These are phyloP conservation scores for Rhinolophus sinicus DNA, from an alignment of 2,113 vertebrate species.

Conservation along the genomic window DNA sequence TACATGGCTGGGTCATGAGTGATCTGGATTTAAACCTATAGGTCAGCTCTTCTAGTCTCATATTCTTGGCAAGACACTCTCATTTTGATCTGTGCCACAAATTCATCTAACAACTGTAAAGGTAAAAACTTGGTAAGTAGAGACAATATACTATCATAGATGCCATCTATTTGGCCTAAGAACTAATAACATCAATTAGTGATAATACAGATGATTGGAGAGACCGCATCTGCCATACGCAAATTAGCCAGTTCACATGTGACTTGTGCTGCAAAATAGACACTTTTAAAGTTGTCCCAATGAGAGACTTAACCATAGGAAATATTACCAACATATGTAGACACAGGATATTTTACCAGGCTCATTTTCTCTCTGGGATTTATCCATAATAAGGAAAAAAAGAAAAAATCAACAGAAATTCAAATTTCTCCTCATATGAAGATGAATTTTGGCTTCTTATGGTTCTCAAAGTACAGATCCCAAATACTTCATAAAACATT, in stretches of 20 bases:
- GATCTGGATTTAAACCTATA: background rate
- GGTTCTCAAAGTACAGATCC: background rate
- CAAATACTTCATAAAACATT: background rate
- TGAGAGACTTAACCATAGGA: background rate
- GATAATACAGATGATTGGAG: background rate
- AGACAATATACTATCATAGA: background rate
- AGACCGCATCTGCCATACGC: background rate
- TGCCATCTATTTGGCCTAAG: background rate
- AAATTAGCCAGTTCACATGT: background rate
- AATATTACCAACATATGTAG: background rate
- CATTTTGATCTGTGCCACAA: constrained; percentile 4
- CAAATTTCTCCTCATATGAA: background rate
- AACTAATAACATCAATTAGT: constrained; percentile 20
- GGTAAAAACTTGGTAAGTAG: background rate
- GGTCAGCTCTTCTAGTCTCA: background rate
- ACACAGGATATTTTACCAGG: background rate
- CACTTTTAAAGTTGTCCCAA: background rate
- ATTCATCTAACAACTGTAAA: background rate
- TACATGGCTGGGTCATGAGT: background rate
- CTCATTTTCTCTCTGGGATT: background rate
- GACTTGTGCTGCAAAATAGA: background rate
- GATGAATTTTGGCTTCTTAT: background rate
- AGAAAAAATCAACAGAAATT: constrained; percentile 18
- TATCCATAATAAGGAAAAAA: background rate
- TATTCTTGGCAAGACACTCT: background rate